Evolutionary conservation across 2,888 invertebrate genomes (phyloP).

Genomic region (Hypercompe scribonia): DNA sequence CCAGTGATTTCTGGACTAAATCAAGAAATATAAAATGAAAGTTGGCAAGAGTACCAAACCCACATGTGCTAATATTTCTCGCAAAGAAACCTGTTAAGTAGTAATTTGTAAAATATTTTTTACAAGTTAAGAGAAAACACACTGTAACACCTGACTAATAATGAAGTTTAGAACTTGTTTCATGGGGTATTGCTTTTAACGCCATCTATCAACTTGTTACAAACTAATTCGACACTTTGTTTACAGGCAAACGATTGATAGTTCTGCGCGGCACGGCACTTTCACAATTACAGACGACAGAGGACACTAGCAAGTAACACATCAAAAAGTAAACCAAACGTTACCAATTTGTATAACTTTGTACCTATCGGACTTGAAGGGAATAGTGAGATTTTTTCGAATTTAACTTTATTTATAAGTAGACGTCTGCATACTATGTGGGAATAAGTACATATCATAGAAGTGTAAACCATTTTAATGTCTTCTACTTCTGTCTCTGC

Average conservation of each 20-base stretch:
- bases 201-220: slow-evolving; percentile 54
- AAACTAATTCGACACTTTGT: slow-evolving; percentile 36
- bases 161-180: neutral
- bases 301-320: slow-evolving; percentile 70
- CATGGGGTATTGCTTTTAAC: slow-evolving; percentile 12
- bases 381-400: slow-evolving; percentile 62
- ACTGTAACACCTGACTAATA: no score
- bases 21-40: neutral
- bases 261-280: slow-evolving; percentile 75
- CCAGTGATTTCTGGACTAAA: no score
- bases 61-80: neutral
- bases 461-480: neutral
- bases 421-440: slow-evolving; percentile 15
- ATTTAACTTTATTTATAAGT: slow-evolving; percentile 53
- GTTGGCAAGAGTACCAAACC: neutral
- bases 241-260: slow-evolving; percentile 69
- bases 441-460: slow-evolving; percentile 32
- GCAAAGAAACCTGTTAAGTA: neutral
- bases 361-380: slow-evolving; percentile 39
- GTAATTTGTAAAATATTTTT: neutral
- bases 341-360: slow-evolving; percentile 34
- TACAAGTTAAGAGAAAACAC: neutral
- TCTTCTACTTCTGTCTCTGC: neutral
- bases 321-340: slow-evolving; percentile 15
- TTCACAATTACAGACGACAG: slow-evolving; percentile 77